Evolutionary conservation across 2,888 invertebrate genomes (phyloP).

Genomic region (Cephus spinipes): DNA sequence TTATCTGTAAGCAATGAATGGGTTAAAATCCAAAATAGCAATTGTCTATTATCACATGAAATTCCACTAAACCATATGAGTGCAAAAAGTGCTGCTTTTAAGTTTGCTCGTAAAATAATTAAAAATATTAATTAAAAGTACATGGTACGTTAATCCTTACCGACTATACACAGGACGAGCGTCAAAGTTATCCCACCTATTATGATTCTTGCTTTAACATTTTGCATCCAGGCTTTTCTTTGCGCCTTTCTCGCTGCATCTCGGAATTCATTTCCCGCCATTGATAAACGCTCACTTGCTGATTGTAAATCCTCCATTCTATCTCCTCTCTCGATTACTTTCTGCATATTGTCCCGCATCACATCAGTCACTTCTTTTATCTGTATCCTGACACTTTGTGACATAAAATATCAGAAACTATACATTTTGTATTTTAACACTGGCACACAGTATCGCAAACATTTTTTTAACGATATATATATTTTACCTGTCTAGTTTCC

Average conservation of each 20-base stretch:
- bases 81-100: background rate
- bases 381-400: conserved; percentile 57
- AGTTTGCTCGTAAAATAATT: background rate
- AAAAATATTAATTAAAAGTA: background rate
- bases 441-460: conserved; percentile 18
- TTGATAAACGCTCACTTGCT: conserved; percentile 58
- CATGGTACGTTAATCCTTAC: conserved; percentile 40
- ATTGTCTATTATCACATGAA: no score
- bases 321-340: conserved; percentile 63
- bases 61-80: background rate
- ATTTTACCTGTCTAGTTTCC: conserved; percentile 48
- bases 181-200: conserved; percentile 48
- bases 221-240: conserved; percentile 59
- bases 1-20: conserved; percentile 13
- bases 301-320: conserved; percentile 61
- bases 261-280: conserved; percentile 58
- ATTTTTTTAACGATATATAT: conserved; percentile 16
- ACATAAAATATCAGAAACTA: conserved; percentile 19
- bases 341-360: conserved; percentile 64
- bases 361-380: conserved; percentile 63
- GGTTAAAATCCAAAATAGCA: background rate
- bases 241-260: conserved; percentile 58
- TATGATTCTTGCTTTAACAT: conserved; percentile 53
- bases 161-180: conserved; percentile 55
- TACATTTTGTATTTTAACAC: conserved; percentile 29